Conservation (phyloP, 2,797 vertebrate species). For the Pseudomugil gertrudae region DNA sequence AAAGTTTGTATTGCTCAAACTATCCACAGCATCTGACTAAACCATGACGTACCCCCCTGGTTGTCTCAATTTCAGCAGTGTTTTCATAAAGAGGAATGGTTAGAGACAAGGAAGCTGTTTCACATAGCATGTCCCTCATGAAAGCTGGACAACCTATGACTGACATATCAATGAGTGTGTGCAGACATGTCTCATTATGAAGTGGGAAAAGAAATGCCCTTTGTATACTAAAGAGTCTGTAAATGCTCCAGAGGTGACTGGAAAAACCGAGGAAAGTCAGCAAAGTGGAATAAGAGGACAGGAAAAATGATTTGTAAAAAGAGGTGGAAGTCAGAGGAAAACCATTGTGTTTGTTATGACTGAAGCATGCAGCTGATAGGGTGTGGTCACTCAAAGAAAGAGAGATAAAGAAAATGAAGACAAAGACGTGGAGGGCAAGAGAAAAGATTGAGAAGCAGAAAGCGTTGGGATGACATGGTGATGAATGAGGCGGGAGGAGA, state of each 20-base stretch:
- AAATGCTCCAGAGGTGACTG: constrained; percentile 7
- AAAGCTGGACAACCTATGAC: constrained; percentile 32
- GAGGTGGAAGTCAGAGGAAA: not conserved
- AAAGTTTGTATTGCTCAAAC: too few species aligned
- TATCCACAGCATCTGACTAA: not conserved
- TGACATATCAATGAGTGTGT: constrained; percentile 39
- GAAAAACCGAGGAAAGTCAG: constrained; percentile 9
- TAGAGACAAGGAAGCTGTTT: constrained; percentile 32
- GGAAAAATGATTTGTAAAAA: constrained; percentile 5
- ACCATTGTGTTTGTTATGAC: constrained; percentile 17
- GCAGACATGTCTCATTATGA: constrained; percentile 28
- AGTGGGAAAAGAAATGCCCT: constrained; percentile 18
- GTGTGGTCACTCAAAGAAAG: constrained; percentile 69
- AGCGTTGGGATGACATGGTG: constrained; percentile 45
- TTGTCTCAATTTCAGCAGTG: too few species aligned
- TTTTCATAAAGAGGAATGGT: too few species aligned
- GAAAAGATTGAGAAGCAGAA: constrained; percentile 25
- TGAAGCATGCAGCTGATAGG: constrained; percentile 58
- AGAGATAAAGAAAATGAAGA: constrained; percentile 45
- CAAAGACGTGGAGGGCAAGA: constrained; percentile 3
- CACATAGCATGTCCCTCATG: constrained; percentile 9
- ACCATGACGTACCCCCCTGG: too few species aligned
- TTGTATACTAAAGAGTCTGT: constrained; percentile 42
- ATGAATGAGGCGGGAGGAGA: constrained; percentile 51
- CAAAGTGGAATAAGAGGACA: not conserved